Base-by-base conservation (phyloP, 2,888 invertebrate genomes). In the Amphiduros pacificus region DNA sequence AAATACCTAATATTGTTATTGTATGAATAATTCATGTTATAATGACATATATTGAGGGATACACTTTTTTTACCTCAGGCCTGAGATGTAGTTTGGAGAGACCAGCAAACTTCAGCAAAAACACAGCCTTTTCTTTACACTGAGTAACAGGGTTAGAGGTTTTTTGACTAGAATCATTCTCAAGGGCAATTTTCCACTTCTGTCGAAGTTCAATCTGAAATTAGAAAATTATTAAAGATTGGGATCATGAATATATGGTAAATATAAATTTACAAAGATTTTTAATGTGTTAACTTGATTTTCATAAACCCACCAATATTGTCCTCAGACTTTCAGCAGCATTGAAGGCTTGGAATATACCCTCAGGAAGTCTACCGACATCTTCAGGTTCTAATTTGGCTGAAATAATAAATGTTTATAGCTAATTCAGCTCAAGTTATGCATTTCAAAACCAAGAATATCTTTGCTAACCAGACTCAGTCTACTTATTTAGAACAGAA, bases 101-200 rank as follows among this genome's bases (percentile, higher is more conserved):
- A 5, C 79, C 79, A 50, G 78, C 74, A 74, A 81, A 81, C 62
- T 74, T 76, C 40, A 81, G 65, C 27, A 81, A 67, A 63, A 72
- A 79, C 53, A 73, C 31, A 1, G 79, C 79, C 63, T 80, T 80
- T 55, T 75, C 73, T 50, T 68, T 73, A 61, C 74, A 77, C 20
- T 67, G 44, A 4, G 49, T 55, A 26, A 77, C 77, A 75, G 72
- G 24, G 72, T 36, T 3, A 31, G 11, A 53, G n/a, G 14, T 14
- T 66, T 70, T 36, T 71, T 66, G 22, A 71, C 68, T 22, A n/a
- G 70, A n/a, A n/a, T n/a, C n/a, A n/a, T n/a, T n/a, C n/a, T n/a
- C n/a, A n/a, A n/a, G 68, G 17, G 70, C 70, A 22, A 72, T 61
- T 54, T 73, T 58, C 51, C 50, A 53, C 44, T 56, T 59, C 69